A percentile compares a stretch with the other conserved stretches of the same genome.
phyloP scores from a whole-genome alignment of 2,113 vertebrate genomes.

The Oenanthe melanoleuca region DNA sequence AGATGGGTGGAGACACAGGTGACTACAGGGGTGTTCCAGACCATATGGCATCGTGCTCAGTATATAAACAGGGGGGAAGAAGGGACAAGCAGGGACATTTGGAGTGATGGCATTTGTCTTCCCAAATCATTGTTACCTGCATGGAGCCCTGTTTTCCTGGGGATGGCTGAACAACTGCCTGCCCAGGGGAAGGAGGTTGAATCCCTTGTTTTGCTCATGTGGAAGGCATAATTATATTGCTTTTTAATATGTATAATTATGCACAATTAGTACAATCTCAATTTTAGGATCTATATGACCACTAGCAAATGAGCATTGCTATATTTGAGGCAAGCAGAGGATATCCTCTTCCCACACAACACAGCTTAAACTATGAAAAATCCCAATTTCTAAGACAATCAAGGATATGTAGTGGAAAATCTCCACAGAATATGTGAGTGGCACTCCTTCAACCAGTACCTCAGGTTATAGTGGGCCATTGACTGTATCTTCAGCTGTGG shows the following conservation, averaged over 20 bases:
- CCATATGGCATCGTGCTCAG: accelerated
- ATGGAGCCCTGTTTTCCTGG: background rate
- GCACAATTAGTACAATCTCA: background rate
- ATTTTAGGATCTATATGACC: background rate
- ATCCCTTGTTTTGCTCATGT: background rate
- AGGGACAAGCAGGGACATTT: background rate
- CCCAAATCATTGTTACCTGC: background rate
- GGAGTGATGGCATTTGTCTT: background rate
- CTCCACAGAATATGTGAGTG: background rate
- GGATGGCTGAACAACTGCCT: background rate
- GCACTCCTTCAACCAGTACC: background rate
- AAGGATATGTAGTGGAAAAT: background rate
- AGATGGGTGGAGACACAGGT: background rate
- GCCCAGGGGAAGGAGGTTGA: background rate
- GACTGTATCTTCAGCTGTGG: background rate
- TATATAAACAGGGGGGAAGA: background rate
- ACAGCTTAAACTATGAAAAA: background rate
- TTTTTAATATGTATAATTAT: background rate
- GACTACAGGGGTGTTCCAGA: background rate
- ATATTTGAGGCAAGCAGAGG: background rate
- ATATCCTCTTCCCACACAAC: background rate
- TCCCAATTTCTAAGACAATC: background rate
- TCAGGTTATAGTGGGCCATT: background rate
- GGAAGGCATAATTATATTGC: background rate
- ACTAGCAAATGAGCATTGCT: background rate